Base-by-base conservation (phyloP, 1,140 invertebrate genomes). In the Metaphire vulgaris region DNA sequence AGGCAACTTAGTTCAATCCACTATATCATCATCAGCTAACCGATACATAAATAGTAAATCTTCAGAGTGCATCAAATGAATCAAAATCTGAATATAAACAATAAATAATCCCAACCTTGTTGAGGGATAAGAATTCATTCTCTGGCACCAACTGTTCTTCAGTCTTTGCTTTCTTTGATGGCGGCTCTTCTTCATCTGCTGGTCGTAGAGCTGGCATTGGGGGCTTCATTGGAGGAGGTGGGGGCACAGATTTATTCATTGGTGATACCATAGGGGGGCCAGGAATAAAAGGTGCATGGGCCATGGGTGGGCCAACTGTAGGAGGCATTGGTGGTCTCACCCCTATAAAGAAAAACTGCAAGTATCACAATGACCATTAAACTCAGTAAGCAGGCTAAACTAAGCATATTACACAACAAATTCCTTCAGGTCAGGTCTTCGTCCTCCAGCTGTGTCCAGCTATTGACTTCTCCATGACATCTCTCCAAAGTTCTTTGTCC, bases 131-230 rank as follows among this genome's bases (percentile, higher is more conserved):
- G 88, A 94, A 97, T 29, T 91, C 88, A 77, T 90, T 88, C 87
- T 99, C 97, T 0, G 95, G 92, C 78, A 98, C 91, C 0, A 99
- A 88, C 33, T 91, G 91, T 82, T 98, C 96, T 87, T 99, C 97
- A 0, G 93, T 95, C 74, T 95, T 91, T 41, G 91, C 84, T 84
- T 95, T 93, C 86, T 99, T 99, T 26, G 90, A 87, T 0, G 92
- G 89, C 0, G 96, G 94, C 83, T 95, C 95, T 74, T 96, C 94
- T 33, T 92, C 92, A 41, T 79, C 79, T 31, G 75, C 77, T 14
- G 78, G 81, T 74, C 79, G 80, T 26, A 77, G 65, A 65, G 74
- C 77, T 28, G 74, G 79, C 32, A 79, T 77, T 26, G 81, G 80
- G 29, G 81, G 78, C 28, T 76, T 78, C 28, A 78, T 76, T 1